A percentile compares a stretch with the other conserved stretches of the same genome.
Evolutionary conservation across 1,140 invertebrate genomes (phyloP).

Genomic region (Schlechtendalia chinensis): DNA sequence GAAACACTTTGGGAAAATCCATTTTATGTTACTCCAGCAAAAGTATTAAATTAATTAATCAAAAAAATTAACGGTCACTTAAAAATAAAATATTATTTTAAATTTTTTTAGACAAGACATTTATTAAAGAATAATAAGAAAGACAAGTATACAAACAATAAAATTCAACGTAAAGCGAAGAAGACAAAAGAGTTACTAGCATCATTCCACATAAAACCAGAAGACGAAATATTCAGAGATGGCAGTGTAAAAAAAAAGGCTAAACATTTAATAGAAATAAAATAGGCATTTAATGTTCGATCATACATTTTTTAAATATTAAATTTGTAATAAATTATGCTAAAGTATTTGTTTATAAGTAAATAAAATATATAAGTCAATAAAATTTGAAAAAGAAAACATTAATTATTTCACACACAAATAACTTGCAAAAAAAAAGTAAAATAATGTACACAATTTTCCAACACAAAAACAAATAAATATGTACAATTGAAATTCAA

Average conservation of each 20-base stretch:
- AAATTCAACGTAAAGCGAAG: constrained; percentile 75
- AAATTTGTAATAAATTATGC: constrained; percentile 9
- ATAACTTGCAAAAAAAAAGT: background rate
- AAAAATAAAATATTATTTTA: constrained; percentile 43
- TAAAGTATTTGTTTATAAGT: constrained; percentile 15
- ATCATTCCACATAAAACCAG: constrained; percentile 65
- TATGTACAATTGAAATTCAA: constrained; percentile 28
- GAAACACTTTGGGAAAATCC: constrained; percentile 91
- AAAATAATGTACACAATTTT: background rate
- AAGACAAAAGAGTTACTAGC: constrained; percentile 69
- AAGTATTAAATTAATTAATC: constrained; percentile 58
- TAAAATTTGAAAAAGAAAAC: constrained; percentile 50
- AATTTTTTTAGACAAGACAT: constrained; percentile 64
- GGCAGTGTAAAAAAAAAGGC: constrained; percentile 57
- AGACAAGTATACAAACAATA: constrained; percentile 73
- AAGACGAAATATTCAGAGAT: constrained; percentile 64
- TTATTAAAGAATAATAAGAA: constrained; percentile 67
- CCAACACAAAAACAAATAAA: constrained; percentile 20
- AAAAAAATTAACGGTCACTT: constrained; percentile 48
- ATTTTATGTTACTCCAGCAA: constrained; percentile 85
- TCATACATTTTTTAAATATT: background rate
- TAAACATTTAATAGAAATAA: background rate
- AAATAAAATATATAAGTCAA: constrained; percentile 29
- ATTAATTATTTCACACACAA: constrained; percentile 10
- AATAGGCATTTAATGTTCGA: constrained; percentile 21